These are phyloP conservation scores for Pipistrellus kuhlii DNA, from an alignment of 2,797 vertebrate genomes.

Conservation along the genomic window DNA sequence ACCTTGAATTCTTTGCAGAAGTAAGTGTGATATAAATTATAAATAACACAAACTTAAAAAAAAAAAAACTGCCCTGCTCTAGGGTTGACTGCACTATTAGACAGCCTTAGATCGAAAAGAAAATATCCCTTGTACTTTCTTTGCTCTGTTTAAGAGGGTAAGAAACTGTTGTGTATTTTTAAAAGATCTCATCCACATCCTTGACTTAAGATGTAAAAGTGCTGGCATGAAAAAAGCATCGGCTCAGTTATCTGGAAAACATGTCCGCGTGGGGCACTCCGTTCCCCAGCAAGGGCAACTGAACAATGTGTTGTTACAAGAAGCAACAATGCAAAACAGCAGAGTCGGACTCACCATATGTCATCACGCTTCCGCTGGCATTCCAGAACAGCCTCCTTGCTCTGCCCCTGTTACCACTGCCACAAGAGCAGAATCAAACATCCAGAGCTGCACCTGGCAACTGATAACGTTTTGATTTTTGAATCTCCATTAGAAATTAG, in stretches of 20 bases:
- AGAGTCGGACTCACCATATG: background rate
- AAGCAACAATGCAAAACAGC: conserved; percentile 17
- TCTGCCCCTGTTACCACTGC: conserved; percentile 24
- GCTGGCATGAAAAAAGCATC: background rate
- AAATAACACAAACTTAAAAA: conserved; percentile 44
- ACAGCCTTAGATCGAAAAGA: conserved; percentile 34
- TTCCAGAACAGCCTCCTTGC: conserved; percentile 19
- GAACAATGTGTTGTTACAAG: background rate
- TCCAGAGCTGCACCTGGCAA: conserved; percentile 29
- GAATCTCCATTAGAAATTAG: conserved; percentile 74
- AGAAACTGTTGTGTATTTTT: conserved; percentile 52
- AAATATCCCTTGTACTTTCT: conserved; percentile 22
- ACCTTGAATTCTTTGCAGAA: conserved; percentile 42
- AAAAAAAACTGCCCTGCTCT: background rate
- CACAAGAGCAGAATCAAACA: conserved; percentile 44
- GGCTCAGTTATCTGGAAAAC: conserved; percentile 48
- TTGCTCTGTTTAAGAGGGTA: conserved; percentile 33
- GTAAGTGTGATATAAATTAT: conserved; percentile 48
- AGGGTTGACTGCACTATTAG: background rate
- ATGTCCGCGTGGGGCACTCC: background rate
- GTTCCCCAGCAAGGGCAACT: conserved; percentile 34
- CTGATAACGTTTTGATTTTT: conserved; percentile 68
- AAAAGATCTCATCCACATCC: conserved; percentile 39
- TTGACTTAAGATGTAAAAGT: conserved; percentile 19
- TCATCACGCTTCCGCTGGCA: background rate